Conservation (phyloP, 1,140 invertebrate genomes). For the Coelopa frigida region DNA sequence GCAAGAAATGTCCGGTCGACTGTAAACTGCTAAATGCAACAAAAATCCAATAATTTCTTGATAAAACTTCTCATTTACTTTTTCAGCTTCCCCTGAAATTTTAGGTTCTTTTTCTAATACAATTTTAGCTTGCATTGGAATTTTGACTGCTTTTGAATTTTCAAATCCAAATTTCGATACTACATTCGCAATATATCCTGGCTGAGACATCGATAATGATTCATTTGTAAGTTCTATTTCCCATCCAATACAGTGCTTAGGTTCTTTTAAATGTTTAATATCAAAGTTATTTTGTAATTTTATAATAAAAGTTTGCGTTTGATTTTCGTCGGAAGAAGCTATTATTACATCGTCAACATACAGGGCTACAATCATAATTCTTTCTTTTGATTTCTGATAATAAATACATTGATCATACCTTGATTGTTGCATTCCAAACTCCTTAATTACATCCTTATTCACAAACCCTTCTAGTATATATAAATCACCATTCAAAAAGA, state of each 20-base stretch:
- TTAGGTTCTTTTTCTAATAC: conserved; percentile 17
- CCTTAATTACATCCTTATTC: neutral
- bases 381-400: neutral
- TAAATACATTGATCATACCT: neutral
- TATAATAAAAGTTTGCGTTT: conserved; percentile 18
- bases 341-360: conserved; percentile 32
- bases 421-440: neutral
- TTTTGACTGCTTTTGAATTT: conserved; percentile 20
- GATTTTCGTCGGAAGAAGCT: conserved; percentile 12
- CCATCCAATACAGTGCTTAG: conserved; percentile 29
- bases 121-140: conserved; percentile 19
- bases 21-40: conserved; percentile 33
- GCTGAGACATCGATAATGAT: conserved; percentile 31
- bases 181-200: conserved; percentile 34
- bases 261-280: conserved; percentile 14
- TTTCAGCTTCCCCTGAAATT: conserved; percentile 5
- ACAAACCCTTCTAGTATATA: neutral
- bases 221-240: conserved; percentile 22
- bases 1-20: conserved; percentile 42
- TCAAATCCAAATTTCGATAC: conserved; percentile 20
- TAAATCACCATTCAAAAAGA: neutral
- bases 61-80: conserved; percentile 18
- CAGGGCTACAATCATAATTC: conserved; percentile 3
- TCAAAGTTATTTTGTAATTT: too few relatives aligned
- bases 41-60: conserved; percentile 39